Evolutionary conservation across 2,888 invertebrate species (phyloP).

Genomic region (Orthonevra nobilis): DNA sequence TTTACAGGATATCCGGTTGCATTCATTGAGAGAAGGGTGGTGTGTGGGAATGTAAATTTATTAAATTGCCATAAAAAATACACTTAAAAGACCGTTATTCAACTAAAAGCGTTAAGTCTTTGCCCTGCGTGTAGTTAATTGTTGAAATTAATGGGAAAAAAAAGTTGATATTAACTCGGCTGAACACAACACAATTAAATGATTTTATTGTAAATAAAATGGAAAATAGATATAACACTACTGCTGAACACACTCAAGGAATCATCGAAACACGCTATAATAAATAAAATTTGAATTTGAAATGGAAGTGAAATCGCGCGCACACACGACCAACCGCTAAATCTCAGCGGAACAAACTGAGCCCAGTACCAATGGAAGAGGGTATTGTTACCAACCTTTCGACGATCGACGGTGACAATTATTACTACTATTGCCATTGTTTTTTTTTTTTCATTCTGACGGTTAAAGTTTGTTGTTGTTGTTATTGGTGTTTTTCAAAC

Average conservation of each 20-base stretch:
- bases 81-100: not conserved
- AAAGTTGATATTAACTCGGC: constrained; percentile 4
- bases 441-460: constrained; percentile 44
- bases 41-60: not conserved
- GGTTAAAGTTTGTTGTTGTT: constrained; percentile 21
- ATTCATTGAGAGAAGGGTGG: constrained; percentile 14
- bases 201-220: too few species aligned
- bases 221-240: too few species aligned
- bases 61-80: constrained; percentile 53
- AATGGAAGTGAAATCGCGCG: constrained; percentile 57
- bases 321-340: constrained; percentile 58
- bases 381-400: constrained; percentile 65
- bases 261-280: constrained; percentile 63
- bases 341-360: constrained; percentile 62
- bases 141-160: constrained; percentile 15
- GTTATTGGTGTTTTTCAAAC: too few species aligned
- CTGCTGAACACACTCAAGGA: constrained; percentile 30
- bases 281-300: constrained; percentile 34
- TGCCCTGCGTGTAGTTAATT: constrained; percentile 39
- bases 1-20: constrained; percentile 57
- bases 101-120: constrained; percentile 13
- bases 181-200: constrained; percentile 25
- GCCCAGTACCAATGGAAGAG: constrained; percentile 63
- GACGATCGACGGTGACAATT: constrained; percentile 48
- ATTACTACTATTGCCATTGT: constrained; percentile 64